Evolutionary conservation across 2,113 vertebrate genomes (phyloP).

Genomic region (Crotalus helleri): DNA sequence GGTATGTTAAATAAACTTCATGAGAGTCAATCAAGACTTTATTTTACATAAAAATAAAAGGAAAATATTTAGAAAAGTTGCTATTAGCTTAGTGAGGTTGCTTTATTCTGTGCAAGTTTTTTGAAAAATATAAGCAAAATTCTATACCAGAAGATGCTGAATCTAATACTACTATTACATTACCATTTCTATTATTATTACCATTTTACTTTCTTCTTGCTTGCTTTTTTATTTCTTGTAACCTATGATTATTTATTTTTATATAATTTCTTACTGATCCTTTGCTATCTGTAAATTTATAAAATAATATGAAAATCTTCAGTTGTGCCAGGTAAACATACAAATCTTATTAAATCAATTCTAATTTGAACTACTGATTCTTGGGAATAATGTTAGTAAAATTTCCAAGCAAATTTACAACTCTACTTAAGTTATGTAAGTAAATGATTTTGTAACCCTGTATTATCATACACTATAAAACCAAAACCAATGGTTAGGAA

Average conservation of each 20-base stretch:
- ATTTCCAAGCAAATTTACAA: not conserved
- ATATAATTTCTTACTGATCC: not conserved
- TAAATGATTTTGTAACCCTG: not conserved
- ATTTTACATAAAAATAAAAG: conserved; percentile 28
- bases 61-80: not conserved
- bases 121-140: not conserved
- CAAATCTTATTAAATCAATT: not conserved
- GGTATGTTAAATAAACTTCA: not conserved
- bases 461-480: conserved; percentile 12
- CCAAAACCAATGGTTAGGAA: not conserved
- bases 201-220: not conserved
- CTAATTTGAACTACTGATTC: not conserved
- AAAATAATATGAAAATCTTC: not conserved
- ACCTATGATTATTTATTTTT: not conserved
- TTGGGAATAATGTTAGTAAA: not conserved
- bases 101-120: not conserved
- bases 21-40: not conserved
- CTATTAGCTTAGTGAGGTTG: not conserved
- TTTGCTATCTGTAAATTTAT: not conserved
- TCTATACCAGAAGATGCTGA: not conserved
- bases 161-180: not conserved
- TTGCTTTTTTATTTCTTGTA: not conserved
- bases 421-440: not conserved
- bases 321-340: not conserved
- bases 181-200: not conserved